Evolutionary conservation across 1,140 invertebrate genomes (phyloP), one percentile per base, ranked within the genome.

Genomic region (Orius laevigatus): DNA sequence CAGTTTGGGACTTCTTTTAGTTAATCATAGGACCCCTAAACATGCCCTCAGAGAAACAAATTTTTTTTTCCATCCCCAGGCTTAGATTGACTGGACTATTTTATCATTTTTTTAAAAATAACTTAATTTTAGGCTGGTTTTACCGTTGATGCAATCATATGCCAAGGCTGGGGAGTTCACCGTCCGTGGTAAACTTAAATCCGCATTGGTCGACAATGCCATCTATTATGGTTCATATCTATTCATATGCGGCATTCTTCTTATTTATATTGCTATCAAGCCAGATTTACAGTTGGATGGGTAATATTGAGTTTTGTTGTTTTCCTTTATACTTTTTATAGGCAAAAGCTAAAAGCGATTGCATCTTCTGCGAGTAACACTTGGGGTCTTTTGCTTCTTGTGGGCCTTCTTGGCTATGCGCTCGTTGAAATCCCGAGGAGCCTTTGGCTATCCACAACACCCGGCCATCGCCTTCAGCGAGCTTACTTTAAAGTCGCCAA

Each of bases 121-220:
- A n/a, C 25, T 42, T 42, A n/a, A 63, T 64, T 71, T 52, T 58
- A 86, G 84, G 91, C 63, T 98, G 4, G 78, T 99, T 34, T 77
- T 99, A 64, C 96, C 96, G 1, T 73, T 99, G 62, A 97, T 98
- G 91, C 94, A 98, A 63, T 97, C 91, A 1, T 99, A 98, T 61
- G 90, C 90, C 43, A 93, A 93, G 68, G 90, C 95, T 3, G 96
- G 95, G 19, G 93, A 98, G 60, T 99, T 99, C 60, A 93, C 84
- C 2, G 74, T 95, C 0, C 78, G 80, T 61, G 91, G 93, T 32
- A 98, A 97, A 71, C 65, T 99, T 2, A 91, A 90, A 63, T 91
- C 91, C 10, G 89, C 95, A 4, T 61, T 98, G 18, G 83, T 95
- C 42, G 92, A 95, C 60, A 99, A 99, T 70, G 86, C 86, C 8